Evolutionary conservation across 2,113 vertebrate species (phyloP).

Genomic region (Stigmatopora argus): DNA sequence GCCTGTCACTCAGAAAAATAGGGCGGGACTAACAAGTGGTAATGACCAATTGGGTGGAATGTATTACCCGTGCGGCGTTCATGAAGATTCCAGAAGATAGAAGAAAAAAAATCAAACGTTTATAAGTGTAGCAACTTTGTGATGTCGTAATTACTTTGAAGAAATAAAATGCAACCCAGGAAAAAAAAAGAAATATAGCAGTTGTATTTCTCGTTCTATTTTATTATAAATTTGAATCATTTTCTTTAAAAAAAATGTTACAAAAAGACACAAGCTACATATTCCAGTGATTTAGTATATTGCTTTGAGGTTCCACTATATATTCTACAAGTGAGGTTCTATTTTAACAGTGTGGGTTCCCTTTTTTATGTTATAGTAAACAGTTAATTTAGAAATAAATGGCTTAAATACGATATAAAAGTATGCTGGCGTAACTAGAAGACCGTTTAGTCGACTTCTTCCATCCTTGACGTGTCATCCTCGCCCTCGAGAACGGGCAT

Average conservation of each 20-base stretch:
- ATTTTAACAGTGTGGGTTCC: slow-evolving; percentile 22
- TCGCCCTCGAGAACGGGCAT: slow-evolving; percentile 79
- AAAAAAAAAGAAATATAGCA: background rate
- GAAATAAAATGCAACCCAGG: background rate
- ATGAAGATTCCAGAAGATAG: slow-evolving; percentile 38
- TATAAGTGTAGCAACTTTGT: background rate
- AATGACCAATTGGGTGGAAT: background rate
- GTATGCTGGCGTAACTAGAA: slow-evolving; percentile 11
- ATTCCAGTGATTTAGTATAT: slow-evolving; percentile 20
- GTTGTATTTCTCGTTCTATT: background rate
- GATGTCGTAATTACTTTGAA: background rate
- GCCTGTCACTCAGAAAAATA: slow-evolving; percentile 35
- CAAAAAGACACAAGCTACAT: slow-evolving; percentile 45
- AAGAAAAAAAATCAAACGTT: background rate
- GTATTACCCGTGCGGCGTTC: background rate
- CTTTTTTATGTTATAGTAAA: slow-evolving; percentile 7
- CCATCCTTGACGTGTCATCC: slow-evolving; percentile 78
- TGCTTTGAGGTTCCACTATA: background rate
- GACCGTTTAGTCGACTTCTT: slow-evolving; percentile 74
- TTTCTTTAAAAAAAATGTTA: slow-evolving; percentile 59
- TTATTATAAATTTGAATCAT: slow-evolving; percentile 58
- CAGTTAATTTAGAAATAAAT: slow-evolving; percentile 13
- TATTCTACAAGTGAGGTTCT: too few species aligned
- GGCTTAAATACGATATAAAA: slow-evolving; percentile 42
- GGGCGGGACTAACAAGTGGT: background rate